These are phyloP conservation scores for Sinocyclocheilus grahami DNA, from an alignment of 2,113 vertebrate genomes.

Conservation along the genomic window DNA sequence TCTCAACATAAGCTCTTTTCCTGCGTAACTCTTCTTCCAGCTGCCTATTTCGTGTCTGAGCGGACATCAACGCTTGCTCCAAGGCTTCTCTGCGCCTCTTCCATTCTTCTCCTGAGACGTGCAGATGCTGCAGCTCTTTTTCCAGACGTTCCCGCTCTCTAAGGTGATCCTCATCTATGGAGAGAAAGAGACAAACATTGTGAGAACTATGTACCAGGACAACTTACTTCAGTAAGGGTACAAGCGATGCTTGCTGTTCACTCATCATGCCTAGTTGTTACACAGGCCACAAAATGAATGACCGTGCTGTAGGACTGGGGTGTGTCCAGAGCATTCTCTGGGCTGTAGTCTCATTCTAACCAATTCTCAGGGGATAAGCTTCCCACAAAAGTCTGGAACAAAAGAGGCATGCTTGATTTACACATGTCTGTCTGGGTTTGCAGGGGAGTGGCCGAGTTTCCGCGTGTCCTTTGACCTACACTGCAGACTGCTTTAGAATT, in stretches of 20 bases:
- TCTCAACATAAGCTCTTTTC: constrained; percentile 93
- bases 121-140: constrained; percentile 82
- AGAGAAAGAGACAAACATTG: background rate
- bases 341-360: constrained; percentile 50
- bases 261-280: constrained; percentile 39
- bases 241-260: background rate
- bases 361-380: constrained; percentile 50
- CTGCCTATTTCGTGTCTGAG: constrained; percentile 83
- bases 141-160: constrained; percentile 87
- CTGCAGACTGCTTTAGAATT: constrained; percentile 37
- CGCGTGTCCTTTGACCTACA: constrained; percentile 47
- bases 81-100: constrained; percentile 85
- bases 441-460: constrained; percentile 38
- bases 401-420: constrained; percentile 53
- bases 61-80: constrained; percentile 86
- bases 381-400: constrained; percentile 56
- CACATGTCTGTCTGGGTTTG: constrained; percentile 52
- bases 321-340: constrained; percentile 49
- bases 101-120: constrained; percentile 85
- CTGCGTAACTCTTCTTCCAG: constrained; percentile 89
- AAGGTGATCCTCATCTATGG: constrained; percentile 87
- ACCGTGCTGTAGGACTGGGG: constrained; percentile 50
- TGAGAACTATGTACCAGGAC: background rate
- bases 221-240: background rate
- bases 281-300: constrained; percentile 50